Conservation (phyloP, 2,797 vertebrate genomes). For the Sciurus carolinensis region DNA sequence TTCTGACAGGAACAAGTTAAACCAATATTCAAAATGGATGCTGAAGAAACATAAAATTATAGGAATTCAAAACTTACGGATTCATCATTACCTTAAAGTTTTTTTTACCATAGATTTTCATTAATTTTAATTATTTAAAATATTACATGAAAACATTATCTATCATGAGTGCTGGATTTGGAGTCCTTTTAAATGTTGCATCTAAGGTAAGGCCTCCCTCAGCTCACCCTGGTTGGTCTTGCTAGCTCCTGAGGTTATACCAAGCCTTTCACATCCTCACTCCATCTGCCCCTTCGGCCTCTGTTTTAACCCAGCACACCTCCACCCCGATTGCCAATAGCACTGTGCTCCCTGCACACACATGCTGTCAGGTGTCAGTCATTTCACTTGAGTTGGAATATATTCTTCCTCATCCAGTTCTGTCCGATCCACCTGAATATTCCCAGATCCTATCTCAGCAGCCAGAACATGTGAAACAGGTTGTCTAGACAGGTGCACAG, state of each 20-base stretch:
- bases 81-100: conserved; percentile 21
- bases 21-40: neutral
- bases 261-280: too few relatives aligned
- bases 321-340: neutral
- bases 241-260: neutral
- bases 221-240: neutral
- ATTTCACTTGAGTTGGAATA: neutral
- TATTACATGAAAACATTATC: neutral
- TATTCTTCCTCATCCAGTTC: neutral
- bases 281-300: neutral
- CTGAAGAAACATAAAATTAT: neutral
- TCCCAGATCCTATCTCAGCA: neutral
- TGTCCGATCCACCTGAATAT: neutral
- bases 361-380: neutral
- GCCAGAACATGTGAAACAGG: neutral
- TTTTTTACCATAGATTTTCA: neutral
- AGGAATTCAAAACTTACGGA: neutral
- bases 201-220: neutral
- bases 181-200: neutral
- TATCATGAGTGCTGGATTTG: neutral
- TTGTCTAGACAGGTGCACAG: neutral
- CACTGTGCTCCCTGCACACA: neutral
- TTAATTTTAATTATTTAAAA: neutral
- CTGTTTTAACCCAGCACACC: neutral
- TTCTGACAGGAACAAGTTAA: neutral